Conservation (phyloP, 2,113 vertebrate species). For the Puntigrus tetrazona region DNA sequence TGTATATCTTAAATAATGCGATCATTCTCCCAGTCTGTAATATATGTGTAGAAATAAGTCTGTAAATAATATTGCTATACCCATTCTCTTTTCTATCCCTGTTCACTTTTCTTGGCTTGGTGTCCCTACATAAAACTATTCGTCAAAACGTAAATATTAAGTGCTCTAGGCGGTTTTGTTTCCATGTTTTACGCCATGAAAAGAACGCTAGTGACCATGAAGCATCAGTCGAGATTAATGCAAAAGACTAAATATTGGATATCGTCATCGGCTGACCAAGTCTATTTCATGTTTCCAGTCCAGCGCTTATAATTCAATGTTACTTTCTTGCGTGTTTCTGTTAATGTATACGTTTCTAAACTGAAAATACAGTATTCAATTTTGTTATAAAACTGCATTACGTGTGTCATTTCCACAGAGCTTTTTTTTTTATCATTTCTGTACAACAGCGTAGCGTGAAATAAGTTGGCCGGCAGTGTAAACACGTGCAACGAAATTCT, state of each 20-base stretch:
- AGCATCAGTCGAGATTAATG: constrained; percentile 84
- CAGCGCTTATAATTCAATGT: constrained; percentile 88
- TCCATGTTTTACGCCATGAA: constrained; percentile 70
- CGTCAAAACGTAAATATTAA: constrained; percentile 80
- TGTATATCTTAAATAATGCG: constrained; percentile 99
- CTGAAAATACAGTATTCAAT: constrained; percentile 94
- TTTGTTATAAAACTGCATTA: constrained; percentile 84
- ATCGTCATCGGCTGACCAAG: constrained; percentile 79
- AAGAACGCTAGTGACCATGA: constrained; percentile 71
- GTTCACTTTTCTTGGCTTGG: constrained; percentile 85
- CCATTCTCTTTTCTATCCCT: constrained; percentile 80
- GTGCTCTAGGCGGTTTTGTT: constrained; percentile 75
- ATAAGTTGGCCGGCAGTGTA: background rate
- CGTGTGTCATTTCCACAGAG: constrained; percentile 62
- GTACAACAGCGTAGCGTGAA: background rate
- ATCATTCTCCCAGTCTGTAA: constrained; percentile 99
- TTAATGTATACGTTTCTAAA: constrained; percentile 93
- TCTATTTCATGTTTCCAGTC: constrained; percentile 78
- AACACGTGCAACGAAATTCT: constrained; percentile 13
- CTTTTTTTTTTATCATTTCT: background rate
- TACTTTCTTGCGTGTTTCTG: constrained; percentile 89
- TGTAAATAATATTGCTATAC: constrained; percentile 97
- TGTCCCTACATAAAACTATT: constrained; percentile 88
- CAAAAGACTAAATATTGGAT: constrained; percentile 81
- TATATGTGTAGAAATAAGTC: constrained; percentile 99